phyloP scores from a whole-genome alignment of 2,888 invertebrate species.

The Camptogramma bilineatum region DNA sequence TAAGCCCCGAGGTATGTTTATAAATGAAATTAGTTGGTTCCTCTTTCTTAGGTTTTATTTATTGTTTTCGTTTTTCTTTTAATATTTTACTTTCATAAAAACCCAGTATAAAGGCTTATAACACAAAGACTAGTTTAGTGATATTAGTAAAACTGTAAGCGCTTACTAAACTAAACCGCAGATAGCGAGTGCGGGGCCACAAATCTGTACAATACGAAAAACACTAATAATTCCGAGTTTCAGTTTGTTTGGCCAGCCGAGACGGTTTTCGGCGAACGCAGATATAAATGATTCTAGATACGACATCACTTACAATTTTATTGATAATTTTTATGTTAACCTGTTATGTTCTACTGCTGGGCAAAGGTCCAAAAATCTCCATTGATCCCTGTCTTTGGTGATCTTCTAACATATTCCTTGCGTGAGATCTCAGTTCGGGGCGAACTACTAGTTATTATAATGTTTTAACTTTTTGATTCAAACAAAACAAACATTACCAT shows the following conservation, averaged over 20 bases:
- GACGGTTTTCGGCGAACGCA: slow-evolving; percentile 55
- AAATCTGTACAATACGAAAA: slow-evolving; percentile 70
- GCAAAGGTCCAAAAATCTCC: too few relatives aligned
- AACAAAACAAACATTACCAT: too few relatives aligned
- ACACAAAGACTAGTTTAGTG: neutral
- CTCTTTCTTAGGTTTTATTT: too few relatives aligned
- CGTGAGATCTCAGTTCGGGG: too few relatives aligned
- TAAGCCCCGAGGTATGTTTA: too few relatives aligned
- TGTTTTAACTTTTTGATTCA: too few relatives aligned
- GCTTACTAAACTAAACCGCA: slow-evolving; percentile 23
- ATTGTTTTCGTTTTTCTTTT: neutral
- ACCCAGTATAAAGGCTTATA: neutral
- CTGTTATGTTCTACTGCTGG: too few relatives aligned
- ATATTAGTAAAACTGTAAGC: slow-evolving; percentile 8
- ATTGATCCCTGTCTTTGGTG: too few relatives aligned
- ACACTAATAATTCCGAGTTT: slow-evolving; percentile 77
- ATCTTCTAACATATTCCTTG: too few relatives aligned
- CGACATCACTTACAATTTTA: slow-evolving; percentile 7
- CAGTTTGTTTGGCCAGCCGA: slow-evolving; percentile 73
- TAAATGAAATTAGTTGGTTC: too few relatives aligned
- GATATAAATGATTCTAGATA: slow-evolving; percentile 48
- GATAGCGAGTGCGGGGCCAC: slow-evolving; percentile 39
- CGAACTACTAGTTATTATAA: too few relatives aligned
- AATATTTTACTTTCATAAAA: neutral
- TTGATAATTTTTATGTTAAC: too few relatives aligned